phyloP scores from a whole-genome alignment of 2,797 vertebrate genomes.

The Acipenser ruthenus region DNA sequence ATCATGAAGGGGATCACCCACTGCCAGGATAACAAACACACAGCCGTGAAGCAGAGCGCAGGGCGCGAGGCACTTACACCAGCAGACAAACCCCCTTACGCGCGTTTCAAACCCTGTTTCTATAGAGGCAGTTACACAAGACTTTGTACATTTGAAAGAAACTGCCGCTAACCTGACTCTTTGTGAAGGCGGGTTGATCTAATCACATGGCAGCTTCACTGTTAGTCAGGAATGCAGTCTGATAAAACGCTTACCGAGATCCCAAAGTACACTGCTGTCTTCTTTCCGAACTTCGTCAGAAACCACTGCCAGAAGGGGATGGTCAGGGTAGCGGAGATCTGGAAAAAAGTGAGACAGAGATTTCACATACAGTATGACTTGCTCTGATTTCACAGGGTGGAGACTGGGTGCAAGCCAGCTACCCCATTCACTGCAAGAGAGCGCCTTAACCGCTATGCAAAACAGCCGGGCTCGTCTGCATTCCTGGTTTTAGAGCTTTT shows the following conservation, averaged over 20 bases:
- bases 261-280: conserved; percentile 80
- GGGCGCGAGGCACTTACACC: conserved; percentile 10
- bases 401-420: no score
- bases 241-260: conserved; percentile 70
- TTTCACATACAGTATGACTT: no score
- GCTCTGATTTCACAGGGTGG: no score
- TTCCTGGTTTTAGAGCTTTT: no score
- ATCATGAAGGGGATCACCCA: conserved; percentile 86
- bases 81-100: neutral
- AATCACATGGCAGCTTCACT: neutral
- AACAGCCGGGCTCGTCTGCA: no score
- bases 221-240: neutral
- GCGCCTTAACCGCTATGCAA: no score
- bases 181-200: neutral
- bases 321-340: conserved; percentile 82
- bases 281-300: conserved; percentile 88
- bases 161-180: neutral
- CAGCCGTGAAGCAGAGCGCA: neutral
- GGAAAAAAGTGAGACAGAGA: conserved; percentile 9
- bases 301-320: conserved; percentile 99
- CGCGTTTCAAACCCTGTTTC: neutral
- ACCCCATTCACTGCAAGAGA: no score
- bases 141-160: no score
- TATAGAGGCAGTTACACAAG: neutral
- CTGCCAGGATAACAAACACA: conserved; percentile 44